phyloP scores from a whole-genome alignment of 2,797 vertebrate species.

The Oryzias sinensis region DNA sequence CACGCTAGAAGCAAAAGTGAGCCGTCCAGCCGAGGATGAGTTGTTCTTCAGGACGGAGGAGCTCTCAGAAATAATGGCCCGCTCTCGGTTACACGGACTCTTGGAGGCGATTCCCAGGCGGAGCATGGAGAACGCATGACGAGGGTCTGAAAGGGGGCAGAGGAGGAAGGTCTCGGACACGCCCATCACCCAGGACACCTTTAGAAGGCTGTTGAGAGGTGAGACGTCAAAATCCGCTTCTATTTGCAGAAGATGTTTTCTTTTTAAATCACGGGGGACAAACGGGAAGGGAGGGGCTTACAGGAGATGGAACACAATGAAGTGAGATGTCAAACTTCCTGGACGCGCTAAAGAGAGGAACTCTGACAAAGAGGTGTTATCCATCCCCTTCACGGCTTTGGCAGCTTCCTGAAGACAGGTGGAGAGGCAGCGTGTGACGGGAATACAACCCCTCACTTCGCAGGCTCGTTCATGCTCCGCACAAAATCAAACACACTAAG shows the following conservation, averaged over 20 bases:
- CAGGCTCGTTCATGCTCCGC: slow-evolving; percentile 49
- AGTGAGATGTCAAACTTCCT: slow-evolving; percentile 59
- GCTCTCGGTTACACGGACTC: slow-evolving; percentile 26
- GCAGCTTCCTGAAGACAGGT: slow-evolving; percentile 58
- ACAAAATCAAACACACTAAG: slow-evolving; percentile 59
- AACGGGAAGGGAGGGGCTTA: slow-evolving; percentile 11
- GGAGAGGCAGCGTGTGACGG: slow-evolving; percentile 41
- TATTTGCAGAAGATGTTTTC: slow-evolving; percentile 56
- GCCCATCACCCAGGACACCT: slow-evolving; percentile 58
- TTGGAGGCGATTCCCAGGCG: slow-evolving; percentile 14
- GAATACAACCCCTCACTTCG: slow-evolving; percentile 48
- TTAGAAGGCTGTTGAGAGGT: slow-evolving; percentile 68
- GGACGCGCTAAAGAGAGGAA: slow-evolving; percentile 46
- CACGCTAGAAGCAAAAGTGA: slow-evolving; percentile 33
- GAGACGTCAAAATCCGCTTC: slow-evolving; percentile 53
- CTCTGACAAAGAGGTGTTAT: slow-evolving; percentile 47
- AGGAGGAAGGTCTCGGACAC: slow-evolving; percentile 7
- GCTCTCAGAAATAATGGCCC: slow-evolving; percentile 41
- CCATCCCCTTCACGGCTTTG: slow-evolving; percentile 15
- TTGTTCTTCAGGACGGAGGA: slow-evolving; percentile 40
- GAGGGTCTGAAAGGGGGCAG: background rate
- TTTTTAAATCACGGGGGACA: slow-evolving; percentile 23
- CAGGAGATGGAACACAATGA: slow-evolving; percentile 28
- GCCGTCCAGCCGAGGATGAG: slow-evolving; percentile 31
- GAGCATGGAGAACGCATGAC: slow-evolving; percentile 2